These are phyloP conservation scores for Rhingia rostrata DNA, from an alignment of 2,888 invertebrate genomes.

Conservation along the genomic window DNA sequence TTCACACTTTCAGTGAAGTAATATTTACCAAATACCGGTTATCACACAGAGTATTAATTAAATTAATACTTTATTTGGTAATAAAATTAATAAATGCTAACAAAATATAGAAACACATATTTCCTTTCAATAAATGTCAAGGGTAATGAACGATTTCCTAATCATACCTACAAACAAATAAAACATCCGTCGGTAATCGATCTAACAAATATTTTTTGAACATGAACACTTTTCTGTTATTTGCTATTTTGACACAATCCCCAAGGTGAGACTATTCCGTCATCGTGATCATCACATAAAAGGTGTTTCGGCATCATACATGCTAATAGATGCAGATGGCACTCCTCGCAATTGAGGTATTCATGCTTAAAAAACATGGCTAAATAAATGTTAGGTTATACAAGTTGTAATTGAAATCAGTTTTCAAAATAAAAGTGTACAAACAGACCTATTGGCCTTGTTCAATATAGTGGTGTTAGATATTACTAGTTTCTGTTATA, in stretches of 20 bases:
- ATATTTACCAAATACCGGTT: neutral
- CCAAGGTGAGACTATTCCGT: constrained; percentile 16
- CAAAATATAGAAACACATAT: neutral
- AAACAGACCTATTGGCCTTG: too few species aligned
- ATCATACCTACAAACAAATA: neutral
- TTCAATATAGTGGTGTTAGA: too few species aligned
- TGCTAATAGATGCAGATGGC: constrained; percentile 44
- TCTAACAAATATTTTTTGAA: constrained; percentile 16
- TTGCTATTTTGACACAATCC: constrained; percentile 4
- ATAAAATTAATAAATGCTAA: constrained; percentile 33
- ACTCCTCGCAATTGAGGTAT: constrained; percentile 1
- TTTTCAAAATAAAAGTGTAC: too few species aligned
- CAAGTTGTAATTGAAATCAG: too few species aligned
- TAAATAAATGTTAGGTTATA: neutral
- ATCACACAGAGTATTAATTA: neutral
- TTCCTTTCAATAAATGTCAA: constrained; percentile 28
- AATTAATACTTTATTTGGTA: neutral
- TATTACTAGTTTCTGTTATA: too few species aligned
- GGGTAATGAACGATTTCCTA: constrained; percentile 17
- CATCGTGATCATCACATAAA: constrained; percentile 38
- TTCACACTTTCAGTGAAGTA: neutral
- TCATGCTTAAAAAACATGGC: neutral
- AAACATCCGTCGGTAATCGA: neutral
- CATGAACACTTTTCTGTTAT: neutral
- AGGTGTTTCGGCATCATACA: constrained; percentile 18